These are phyloP conservation scores for Enteromius paludinosus DNA, from an alignment of 2,797 vertebrate species.

Conservation along the genomic window DNA sequence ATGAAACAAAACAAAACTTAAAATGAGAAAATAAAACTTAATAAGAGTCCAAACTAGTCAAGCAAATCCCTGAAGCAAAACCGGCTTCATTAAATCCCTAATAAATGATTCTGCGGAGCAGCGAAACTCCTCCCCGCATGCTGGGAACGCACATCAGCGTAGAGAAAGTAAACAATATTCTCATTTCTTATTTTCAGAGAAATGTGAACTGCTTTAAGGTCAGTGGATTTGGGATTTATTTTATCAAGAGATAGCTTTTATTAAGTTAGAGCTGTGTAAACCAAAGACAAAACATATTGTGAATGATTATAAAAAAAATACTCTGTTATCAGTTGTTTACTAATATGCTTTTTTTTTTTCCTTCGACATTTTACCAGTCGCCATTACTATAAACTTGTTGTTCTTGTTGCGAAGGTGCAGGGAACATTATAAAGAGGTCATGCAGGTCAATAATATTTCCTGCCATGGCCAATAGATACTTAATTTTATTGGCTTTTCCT, in stretches of 20 bases:
- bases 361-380: background rate
- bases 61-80: background rate
- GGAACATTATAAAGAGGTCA: constrained; percentile 43
- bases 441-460: constrained; percentile 44
- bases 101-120: constrained; percentile 31
- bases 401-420: background rate
- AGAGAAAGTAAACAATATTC: constrained; percentile 11
- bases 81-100: constrained; percentile 15
- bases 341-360: background rate
- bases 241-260: constrained; percentile 15
- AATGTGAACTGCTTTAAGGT: constrained; percentile 18
- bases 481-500: constrained; percentile 51
- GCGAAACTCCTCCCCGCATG: constrained; percentile 18
- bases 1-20: background rate
- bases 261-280: background rate
- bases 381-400: background rate
- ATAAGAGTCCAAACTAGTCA: background rate
- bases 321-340: background rate
- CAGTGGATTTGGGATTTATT: background rate
- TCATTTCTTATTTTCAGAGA: constrained; percentile 11
- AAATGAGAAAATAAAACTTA: constrained; percentile 16
- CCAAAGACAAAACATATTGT: background rate
- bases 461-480: constrained; percentile 41
- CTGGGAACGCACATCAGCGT: background rate
- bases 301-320: background rate